Conservation (phyloP, 92 coral and sea anemone genomes). For the Bergia sp. region DNA sequence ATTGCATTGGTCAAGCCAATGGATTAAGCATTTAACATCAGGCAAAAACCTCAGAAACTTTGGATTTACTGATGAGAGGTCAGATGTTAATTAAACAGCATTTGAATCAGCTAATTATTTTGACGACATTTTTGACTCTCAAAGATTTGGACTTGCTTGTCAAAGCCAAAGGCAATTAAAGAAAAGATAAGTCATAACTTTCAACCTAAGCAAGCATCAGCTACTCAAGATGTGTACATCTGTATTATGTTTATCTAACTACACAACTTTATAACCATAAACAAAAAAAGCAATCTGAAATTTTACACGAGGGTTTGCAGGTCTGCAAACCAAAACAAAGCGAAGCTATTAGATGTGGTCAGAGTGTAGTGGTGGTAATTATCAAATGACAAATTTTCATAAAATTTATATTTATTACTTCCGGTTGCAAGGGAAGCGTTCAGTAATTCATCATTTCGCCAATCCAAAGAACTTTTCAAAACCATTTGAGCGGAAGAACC, state of each 20-base stretch:
- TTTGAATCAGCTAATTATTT: too few relatives aligned
- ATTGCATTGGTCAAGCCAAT: too few relatives aligned
- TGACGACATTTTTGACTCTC: too few relatives aligned
- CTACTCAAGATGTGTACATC: neutral
- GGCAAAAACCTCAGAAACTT: too few relatives aligned
- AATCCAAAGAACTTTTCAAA: neutral
- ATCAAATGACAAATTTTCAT: neutral
- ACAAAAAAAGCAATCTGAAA: neutral
- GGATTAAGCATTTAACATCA: too few relatives aligned
- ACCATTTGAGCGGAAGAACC: neutral
- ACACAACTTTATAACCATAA: neutral
- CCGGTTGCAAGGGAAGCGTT: constrained; percentile 19
- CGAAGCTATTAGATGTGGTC: neutral
- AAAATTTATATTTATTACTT: neutral
- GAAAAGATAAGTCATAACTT: too few relatives aligned
- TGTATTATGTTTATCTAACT: neutral
- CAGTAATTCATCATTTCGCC: neutral
- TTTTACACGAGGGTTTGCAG: neutral
- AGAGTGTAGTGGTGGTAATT: neutral
- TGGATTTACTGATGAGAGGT: too few relatives aligned
- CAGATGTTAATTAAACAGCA: too few relatives aligned
- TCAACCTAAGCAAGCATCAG: neutral
- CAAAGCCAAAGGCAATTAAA: neutral
- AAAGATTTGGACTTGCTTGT: neutral
- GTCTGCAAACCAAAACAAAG: neutral